Base-by-base conservation (phyloP, 2,113 vertebrate species). In the Heliornis fulica region DNA sequence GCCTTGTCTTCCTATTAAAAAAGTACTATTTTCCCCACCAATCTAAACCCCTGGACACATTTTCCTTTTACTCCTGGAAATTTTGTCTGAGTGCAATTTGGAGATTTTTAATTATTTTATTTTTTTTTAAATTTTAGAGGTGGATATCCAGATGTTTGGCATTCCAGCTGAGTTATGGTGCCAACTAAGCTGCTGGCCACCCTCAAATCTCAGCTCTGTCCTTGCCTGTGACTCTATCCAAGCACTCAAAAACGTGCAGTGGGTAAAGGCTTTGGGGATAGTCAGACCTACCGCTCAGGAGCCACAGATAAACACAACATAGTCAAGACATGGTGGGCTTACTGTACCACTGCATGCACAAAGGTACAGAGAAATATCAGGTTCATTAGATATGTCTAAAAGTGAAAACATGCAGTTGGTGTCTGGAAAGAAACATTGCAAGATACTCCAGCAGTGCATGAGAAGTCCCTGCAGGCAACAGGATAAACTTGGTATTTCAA, bases 121-220 rank as follows among this genome's bases (percentile, higher is more conserved):
- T 66, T 54, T 36, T 22, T 48, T 21, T 22, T 2, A 10, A 29
- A 18, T 80, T 68, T 60, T 68, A 61, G 36, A n/a, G 41, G 9
- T 77, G 46, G 32, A 59, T 83, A 54, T 92, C 66, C 88, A 95
- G 88, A 86, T 90, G 78, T 88, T 85, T 72, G 81, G 92, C 83
- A 93, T 68, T 56, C 36, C 63, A 66, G 1, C 25, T 5, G 57
- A 22, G 46, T 77, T 90, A 41, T 54, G 65, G 66, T 85, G 71
- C 90, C 82, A 80, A 71, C 65, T 79, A 65, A 77, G 53, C 71
- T 88, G 75, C 79, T 93, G 95, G 70, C 82, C 88, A 88, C 90
- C 90, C 85, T 83, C 83, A 61, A 94, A 85, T 36, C n/a, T 90
- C 82, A 88, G 59, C 45, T 92, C 75, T 80, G 68, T 50, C 82